These are phyloP conservation scores for Zosterops japonicus DNA, from an alignment of 2,113 vertebrate genomes.

Conservation along the genomic window DNA sequence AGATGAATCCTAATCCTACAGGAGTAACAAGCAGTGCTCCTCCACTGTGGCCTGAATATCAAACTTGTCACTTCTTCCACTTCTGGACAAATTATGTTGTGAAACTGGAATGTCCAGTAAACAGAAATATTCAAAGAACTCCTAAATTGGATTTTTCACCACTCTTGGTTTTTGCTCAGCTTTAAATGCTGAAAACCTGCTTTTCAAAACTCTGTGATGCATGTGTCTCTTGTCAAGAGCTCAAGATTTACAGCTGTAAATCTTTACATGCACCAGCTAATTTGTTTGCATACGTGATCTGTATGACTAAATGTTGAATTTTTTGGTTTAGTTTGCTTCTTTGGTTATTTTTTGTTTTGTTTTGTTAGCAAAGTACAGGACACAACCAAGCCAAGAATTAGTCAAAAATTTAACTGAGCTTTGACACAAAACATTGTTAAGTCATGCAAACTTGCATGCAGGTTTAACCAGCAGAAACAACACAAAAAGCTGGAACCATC, in stretches of 20 bases:
- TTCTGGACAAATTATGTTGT: not conserved
- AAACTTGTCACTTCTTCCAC: not conserved
- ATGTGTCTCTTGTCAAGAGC: not conserved
- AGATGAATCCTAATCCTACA: not conserved
- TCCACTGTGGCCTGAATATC: not conserved
- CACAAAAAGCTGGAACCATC: not conserved
- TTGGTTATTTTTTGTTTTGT: not conserved
- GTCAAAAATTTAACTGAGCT: constrained; percentile 1
- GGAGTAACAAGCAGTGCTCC: not conserved
- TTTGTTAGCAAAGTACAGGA: not conserved
- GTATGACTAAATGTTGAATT: not conserved
- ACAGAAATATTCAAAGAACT: not conserved
- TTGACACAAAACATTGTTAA: not conserved
- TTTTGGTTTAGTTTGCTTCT: not conserved
- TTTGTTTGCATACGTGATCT: not conserved
- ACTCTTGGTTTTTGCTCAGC: not conserved
- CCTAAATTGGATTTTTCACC: not conserved
- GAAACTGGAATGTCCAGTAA: not conserved
- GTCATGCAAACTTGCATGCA: not conserved
- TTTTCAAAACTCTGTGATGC: not conserved
- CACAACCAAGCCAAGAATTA: not conserved
- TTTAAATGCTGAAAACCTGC: not conserved
- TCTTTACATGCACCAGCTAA: not conserved
- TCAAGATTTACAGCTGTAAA: not conserved
- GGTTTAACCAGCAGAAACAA: not conserved